Evolutionary conservation across 2,113 vertebrate genomes (phyloP), one percentile per base, ranked within the genome.

Genomic region (Ctenomys sociabilis): DNA sequence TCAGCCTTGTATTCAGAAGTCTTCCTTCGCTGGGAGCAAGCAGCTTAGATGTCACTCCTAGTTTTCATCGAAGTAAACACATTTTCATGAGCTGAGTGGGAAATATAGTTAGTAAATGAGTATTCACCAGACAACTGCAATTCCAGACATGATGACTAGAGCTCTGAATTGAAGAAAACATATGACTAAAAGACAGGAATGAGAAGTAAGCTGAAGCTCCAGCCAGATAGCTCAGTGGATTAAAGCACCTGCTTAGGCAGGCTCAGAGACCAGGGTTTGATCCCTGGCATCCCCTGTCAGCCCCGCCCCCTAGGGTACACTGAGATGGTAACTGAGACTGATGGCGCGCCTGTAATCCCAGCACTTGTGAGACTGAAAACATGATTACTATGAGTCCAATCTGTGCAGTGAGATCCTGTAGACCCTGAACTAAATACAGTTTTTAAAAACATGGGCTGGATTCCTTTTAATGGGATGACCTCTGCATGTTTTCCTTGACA

Each of bases 401-500:
- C 54, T 57, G 54, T 57, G 54, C 19, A 57, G 54, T 17, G 19
- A 57, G 54, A 57, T 5, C 16, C 54, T 57, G 16, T 54, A 54
- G 54, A 54, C 54, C 54, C 4, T 54, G 54, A 19, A 57, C 17
- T 57, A 57, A 57, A 49, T 49, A 49, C 49, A 11, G 9, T 49
- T 49, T 49, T 49, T 11, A 26, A 88, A 22, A 91, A 94, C 2
- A n/a, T 43, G 26, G 77, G 32, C 40, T 24, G n/a, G 61, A 72
- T 78, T 85, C 92, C 66, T 93, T 94, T 84, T 78, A 73, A 66
- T 43, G 40, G 24, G 5, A 13, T 94, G n/a, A 11, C 8, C 19
- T 94, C 70, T 78, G 14, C 63, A 32, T 54, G 19, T 28, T 75
- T 92, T 88, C 94, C 40, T 87, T 81, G 40, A 83, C 61, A 68